Conservation (phyloP, 1,140 invertebrate species). For the Cepaea nemoralis region DNA sequence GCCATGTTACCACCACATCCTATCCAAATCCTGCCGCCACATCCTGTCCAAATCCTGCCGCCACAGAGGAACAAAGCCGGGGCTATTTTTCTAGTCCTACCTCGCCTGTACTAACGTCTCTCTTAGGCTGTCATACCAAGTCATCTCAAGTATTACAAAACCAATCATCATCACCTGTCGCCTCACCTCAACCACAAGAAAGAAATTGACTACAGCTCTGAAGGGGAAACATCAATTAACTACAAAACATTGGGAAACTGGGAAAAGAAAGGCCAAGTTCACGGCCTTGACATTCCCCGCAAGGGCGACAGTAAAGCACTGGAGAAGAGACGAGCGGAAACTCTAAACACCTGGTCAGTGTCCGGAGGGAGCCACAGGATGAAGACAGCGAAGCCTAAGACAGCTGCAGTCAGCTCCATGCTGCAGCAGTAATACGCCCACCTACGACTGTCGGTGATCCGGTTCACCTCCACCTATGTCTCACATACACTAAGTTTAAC, state of each 20-base stretch:
- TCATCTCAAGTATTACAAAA: too few relatives aligned
- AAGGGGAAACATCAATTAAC: too few relatives aligned
- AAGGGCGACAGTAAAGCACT: neutral
- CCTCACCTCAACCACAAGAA: too few relatives aligned
- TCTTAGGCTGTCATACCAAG: too few relatives aligned
- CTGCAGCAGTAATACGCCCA: too few relatives aligned
- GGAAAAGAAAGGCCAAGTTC: conserved; percentile 20
- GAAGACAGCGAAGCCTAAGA: too few relatives aligned
- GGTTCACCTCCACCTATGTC: too few relatives aligned
- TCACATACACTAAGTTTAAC: too few relatives aligned
- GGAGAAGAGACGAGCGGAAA: neutral
- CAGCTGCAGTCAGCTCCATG: too few relatives aligned
- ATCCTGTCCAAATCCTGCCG: neutral
- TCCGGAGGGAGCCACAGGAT: too few relatives aligned
- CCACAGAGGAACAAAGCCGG: neutral
- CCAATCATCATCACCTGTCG: too few relatives aligned
- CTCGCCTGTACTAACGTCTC: neutral
- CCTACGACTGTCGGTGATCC: too few relatives aligned
- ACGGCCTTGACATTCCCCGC: neutral
- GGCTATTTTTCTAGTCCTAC: neutral
- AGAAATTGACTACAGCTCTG: neutral
- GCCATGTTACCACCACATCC: neutral
- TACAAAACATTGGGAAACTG: conserved; percentile 1
- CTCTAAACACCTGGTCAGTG: neutral
- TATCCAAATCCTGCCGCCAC: neutral